phyloP scores from a whole-genome alignment of 2,888 invertebrate species.

The Monopis laevigella region DNA sequence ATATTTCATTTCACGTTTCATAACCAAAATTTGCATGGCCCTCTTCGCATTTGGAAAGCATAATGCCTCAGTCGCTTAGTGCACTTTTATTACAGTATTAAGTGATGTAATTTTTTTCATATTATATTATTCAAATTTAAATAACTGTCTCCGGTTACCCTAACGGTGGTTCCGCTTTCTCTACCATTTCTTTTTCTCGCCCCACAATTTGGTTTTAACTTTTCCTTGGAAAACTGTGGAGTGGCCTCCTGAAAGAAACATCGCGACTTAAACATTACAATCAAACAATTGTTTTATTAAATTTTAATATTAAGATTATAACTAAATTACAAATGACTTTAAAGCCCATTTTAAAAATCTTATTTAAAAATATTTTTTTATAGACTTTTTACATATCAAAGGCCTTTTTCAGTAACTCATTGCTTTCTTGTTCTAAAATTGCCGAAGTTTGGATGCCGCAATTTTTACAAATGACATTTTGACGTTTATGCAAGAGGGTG shows the following conservation, averaged over 20 bases:
- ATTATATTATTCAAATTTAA: slow-evolving; percentile 71
- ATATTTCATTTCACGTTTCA: slow-evolving; percentile 67
- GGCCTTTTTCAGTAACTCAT: slow-evolving; percentile 24
- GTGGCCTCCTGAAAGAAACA: slow-evolving; percentile 19
- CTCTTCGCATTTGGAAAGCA: slow-evolving; percentile 55
- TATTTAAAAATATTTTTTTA: neutral
- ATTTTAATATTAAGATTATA: too few species aligned
- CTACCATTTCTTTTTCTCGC: slow-evolving; percentile 56
- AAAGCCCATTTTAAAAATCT: neutral
- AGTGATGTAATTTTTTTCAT: slow-evolving; percentile 70
- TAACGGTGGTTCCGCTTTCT: slow-evolving; percentile 48
- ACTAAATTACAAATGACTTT: neutral
- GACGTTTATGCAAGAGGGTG: slow-evolving; percentile 62
- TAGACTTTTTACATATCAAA: neutral
- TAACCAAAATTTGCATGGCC: slow-evolving; percentile 60
- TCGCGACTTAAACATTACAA: too few species aligned
- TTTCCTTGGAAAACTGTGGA: slow-evolving; percentile 29
- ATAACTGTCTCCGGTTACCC: slow-evolving; percentile 69
- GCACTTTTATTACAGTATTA: slow-evolving; percentile 69
- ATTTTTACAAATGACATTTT: slow-evolving; percentile 68
- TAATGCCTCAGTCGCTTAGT: slow-evolving; percentile 67
- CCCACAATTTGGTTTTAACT: slow-evolving; percentile 55
- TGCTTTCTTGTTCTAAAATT: slow-evolving; percentile 41
- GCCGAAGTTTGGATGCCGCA: slow-evolving; percentile 59
- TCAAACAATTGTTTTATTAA: too few species aligned